Conservation (phyloP, 2,113 vertebrate genomes). For the Leptodactylus fuscus region DNA sequence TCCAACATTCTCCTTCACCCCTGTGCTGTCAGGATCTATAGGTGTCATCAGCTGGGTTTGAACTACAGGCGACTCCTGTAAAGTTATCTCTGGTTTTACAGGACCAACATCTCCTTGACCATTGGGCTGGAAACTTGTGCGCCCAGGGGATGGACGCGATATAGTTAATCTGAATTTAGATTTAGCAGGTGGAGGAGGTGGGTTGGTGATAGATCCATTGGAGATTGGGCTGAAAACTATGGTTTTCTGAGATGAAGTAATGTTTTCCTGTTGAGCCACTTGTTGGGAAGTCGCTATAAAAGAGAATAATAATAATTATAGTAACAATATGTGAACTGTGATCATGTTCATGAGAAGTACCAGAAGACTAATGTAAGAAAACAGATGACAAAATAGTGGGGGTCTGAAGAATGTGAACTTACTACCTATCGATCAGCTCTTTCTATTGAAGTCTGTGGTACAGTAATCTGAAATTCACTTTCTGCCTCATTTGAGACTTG, state of each 20-base stretch:
- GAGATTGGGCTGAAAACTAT: conserved; percentile 64
- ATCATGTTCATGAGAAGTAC: neutral
- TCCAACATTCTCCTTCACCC: rapidly evolving
- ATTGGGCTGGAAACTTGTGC: conserved; percentile 65
- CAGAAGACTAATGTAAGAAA: too few relatives aligned
- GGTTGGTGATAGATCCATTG: conserved; percentile 69
- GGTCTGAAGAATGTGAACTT: too few relatives aligned
- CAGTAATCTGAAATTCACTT: too few relatives aligned
- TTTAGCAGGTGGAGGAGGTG: conserved; percentile 67
- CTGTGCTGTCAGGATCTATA: conserved; percentile 60
- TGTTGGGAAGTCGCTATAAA: conserved; percentile 72
- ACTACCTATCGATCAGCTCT: too few relatives aligned
- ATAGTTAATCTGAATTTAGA: conserved; percentile 70
- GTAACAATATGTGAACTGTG: neutral
- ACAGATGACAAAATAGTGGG: too few relatives aligned
- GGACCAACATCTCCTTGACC: conserved; percentile 60
- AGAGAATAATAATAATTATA: conserved; percentile 61
- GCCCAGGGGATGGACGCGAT: conserved; percentile 75
- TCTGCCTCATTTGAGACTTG: too few relatives aligned
- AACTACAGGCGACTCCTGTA: conserved; percentile 32
- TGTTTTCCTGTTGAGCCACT: conserved; percentile 66
- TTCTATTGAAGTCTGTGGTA: too few relatives aligned
- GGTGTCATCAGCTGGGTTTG: conserved; percentile 65
- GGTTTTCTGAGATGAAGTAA: conserved; percentile 65
- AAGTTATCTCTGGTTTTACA: conserved; percentile 63